Evolutionary conservation across 2,113 vertebrate species (phyloP).

Genomic region (Psittacula cyanocephala): DNA sequence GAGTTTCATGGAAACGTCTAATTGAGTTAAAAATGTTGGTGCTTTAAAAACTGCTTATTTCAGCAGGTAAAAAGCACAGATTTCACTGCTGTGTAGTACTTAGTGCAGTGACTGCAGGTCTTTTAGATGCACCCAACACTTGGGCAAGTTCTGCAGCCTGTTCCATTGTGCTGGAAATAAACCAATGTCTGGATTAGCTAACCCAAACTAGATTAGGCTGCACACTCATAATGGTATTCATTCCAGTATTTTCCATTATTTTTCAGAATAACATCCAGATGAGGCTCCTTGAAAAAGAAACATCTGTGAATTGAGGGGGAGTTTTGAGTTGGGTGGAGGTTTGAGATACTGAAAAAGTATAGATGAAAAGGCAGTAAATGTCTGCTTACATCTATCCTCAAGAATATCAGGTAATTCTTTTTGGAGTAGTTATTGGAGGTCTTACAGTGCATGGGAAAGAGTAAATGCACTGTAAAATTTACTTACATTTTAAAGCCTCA

Average conservation of each 20-base stretch:
- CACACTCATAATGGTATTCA: neutral
- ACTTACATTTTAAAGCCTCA: neutral
- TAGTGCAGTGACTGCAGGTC: neutral
- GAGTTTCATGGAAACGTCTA: neutral
- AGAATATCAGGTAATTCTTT: neutral
- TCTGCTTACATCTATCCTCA: neutral
- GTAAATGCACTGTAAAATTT: neutral
- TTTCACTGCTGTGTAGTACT: neutral
- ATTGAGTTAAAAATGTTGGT: neutral
- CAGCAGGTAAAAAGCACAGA: neutral
- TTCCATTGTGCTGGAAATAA: neutral
- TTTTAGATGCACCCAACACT: neutral
- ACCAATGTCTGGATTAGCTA: neutral
- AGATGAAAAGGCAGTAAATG: neutral
- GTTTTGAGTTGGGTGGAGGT: neutral
- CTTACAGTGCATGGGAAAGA: neutral
- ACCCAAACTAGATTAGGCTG: neutral
- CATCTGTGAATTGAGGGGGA: neutral
- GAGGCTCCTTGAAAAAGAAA: neutral
- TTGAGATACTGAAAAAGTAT: neutral
- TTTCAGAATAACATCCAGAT: neutral
- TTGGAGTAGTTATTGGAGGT: neutral
- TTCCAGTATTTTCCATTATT: neutral
- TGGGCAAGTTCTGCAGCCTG: neutral
- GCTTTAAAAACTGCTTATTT: neutral